Evolutionary conservation across 2,797 vertebrate genomes (phyloP).

Genomic region (Synanceia verrucosa): DNA sequence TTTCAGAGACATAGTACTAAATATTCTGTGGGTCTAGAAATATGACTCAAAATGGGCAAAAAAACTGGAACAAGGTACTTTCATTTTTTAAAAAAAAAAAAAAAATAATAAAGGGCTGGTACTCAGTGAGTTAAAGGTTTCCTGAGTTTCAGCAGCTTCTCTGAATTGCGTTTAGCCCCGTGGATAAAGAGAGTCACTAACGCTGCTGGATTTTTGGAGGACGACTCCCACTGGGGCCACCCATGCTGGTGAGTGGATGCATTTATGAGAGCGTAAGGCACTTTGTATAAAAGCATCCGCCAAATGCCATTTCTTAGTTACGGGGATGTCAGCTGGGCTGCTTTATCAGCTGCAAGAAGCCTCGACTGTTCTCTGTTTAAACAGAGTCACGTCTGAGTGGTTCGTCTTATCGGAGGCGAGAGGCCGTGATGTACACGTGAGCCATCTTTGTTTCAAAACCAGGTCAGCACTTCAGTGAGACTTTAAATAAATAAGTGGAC

Average conservation of each 20-base stretch:
- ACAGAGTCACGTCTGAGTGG: slow-evolving; percentile 22
- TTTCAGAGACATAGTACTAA: too few relatives aligned
- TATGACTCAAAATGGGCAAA: too few relatives aligned
- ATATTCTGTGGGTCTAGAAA: too few relatives aligned
- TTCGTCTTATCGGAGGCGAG: neutral
- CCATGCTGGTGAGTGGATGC: slow-evolving; percentile 17
- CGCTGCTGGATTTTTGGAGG: neutral
- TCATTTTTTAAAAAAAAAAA: too few relatives aligned
- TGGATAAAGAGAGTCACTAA: neutral
- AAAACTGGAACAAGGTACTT: too few relatives aligned
- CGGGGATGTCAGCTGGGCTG: neutral
- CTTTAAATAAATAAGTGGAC: neutral
- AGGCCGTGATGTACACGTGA: slow-evolving; percentile 19
- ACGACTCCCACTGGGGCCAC: slow-evolving; percentile 5
- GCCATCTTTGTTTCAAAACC: slow-evolving; percentile 7
- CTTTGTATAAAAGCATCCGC: slow-evolving; percentile 40
- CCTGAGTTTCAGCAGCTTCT: neutral
- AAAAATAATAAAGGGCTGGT: too few relatives aligned
- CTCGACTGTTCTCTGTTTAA: slow-evolving; percentile 13
- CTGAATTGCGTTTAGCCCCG: neutral
- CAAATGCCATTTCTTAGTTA: slow-evolving; percentile 24
- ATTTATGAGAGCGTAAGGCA: slow-evolving; percentile 16
- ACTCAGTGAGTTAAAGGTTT: too few relatives aligned
- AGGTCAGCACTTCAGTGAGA: slow-evolving; percentile 18
- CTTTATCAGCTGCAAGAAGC: slow-evolving; percentile 22